Percentiles rank a stretch among this genome's conserved stretches.
phyloP scores from a whole-genome alignment of 2,797 vertebrate genomes.

The Sciurus carolinensis region DNA sequence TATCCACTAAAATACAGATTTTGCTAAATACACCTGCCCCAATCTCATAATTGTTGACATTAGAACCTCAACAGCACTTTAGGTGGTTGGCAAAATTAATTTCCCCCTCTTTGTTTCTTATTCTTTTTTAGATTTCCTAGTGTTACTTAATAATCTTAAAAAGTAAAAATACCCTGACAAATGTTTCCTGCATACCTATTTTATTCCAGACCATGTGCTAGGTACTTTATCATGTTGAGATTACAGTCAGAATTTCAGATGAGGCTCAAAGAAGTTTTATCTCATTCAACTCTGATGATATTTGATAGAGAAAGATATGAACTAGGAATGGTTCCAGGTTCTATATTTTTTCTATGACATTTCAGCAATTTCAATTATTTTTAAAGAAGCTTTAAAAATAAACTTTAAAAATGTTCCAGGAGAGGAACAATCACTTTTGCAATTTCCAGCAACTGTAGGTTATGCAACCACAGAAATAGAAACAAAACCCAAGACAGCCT shows the following conservation, averaged over 20 bases:
- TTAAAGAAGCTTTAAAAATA: neutral
- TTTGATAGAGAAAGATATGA: neutral
- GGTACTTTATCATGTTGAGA: neutral
- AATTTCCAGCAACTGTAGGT: constrained; percentile 1
- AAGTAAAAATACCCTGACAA: neutral
- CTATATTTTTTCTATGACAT: neutral
- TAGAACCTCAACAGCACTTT: neutral
- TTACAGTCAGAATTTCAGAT: neutral
- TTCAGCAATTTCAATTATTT: neutral
- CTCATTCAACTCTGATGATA: neutral
- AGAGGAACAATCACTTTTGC: neutral
- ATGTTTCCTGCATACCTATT: neutral
- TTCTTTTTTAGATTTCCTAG: neutral
- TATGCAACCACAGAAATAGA: neutral
- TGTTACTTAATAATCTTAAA: neutral
- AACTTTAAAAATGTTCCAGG: too few relatives aligned
- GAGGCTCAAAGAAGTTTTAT: neutral
- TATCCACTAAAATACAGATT: neutral
- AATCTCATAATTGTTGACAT: neutral
- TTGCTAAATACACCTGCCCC: neutral
- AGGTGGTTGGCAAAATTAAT: constrained; percentile 10
- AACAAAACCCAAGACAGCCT: neutral
- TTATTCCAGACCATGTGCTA: neutral
- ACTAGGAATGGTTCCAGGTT: neutral
- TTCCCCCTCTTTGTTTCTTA: neutral